Conservation (phyloP, 2,113 vertebrate species). For the Hymenochirus boettgeri region DNA sequence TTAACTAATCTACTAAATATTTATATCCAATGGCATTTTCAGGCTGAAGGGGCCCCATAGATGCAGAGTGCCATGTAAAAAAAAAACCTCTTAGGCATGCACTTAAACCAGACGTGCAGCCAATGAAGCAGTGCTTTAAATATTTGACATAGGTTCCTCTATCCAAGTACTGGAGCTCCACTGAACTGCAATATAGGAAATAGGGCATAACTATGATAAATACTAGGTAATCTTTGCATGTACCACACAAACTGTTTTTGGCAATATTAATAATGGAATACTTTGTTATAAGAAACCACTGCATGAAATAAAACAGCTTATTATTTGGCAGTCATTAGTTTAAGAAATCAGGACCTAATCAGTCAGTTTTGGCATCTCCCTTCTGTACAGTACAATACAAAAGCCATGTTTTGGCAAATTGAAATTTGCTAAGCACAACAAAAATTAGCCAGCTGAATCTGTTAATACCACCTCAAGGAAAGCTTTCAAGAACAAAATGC, state of each 20-base stretch:
- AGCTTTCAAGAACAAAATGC: conserved; percentile 7
- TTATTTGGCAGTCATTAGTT: conserved; percentile 58
- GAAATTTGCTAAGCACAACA: conserved; percentile 47
- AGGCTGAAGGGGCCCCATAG: too few relatives aligned
- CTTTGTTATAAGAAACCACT: conserved; percentile 46
- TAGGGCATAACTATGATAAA: conserved; percentile 25
- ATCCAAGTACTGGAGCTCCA: not conserved
- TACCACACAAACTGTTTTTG: conserved; percentile 43
- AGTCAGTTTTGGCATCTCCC: conserved; percentile 57
- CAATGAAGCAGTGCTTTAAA: not conserved
- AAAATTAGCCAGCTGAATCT: conserved; percentile 53
- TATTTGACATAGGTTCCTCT: not conserved
- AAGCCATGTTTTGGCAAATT: conserved; percentile 63
- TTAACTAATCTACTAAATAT: too few relatives aligned
- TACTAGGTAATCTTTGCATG: conserved; percentile 19
- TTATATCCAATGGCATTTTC: too few relatives aligned
- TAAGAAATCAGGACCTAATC: conserved; percentile 50
- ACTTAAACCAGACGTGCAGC: too few relatives aligned
- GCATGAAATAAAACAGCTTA: conserved; percentile 47
- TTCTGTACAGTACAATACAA: conserved; percentile 51
- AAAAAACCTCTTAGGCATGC: too few relatives aligned
- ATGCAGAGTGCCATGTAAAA: too few relatives aligned
- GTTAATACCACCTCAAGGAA: conserved; percentile 51
- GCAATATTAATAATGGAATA: conserved; percentile 53
- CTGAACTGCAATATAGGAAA: not conserved